Percentiles rank a stretch among this genome's conserved stretches.
phyloP scores from a whole-genome alignment of 2,113 vertebrate species.

The Ondatra zibethicus region DNA sequence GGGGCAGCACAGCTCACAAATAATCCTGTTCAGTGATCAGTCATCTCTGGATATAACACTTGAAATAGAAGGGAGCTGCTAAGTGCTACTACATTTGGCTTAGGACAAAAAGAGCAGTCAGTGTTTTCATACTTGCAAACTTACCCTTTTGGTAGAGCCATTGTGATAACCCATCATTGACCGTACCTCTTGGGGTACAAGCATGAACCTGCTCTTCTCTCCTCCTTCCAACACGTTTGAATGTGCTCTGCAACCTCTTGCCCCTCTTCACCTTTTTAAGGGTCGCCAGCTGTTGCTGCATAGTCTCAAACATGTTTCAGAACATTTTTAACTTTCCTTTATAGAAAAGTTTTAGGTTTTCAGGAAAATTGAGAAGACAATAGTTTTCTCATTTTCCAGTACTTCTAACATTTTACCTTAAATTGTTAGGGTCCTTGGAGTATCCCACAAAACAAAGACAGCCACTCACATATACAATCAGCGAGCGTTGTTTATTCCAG shows the following conservation, averaged over 20 bases:
- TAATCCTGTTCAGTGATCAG: neutral
- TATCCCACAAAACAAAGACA: too few species aligned
- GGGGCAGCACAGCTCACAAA: neutral
- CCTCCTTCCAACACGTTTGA: neutral
- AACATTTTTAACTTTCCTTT: neutral
- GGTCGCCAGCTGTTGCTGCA: neutral
- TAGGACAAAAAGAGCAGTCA: neutral
- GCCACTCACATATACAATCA: too few species aligned
- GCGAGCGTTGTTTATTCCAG: too few species aligned
- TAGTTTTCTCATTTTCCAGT: neutral
- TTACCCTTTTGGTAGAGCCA: neutral
- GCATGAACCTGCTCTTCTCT: neutral
- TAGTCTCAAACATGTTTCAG: neutral
- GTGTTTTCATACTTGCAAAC: conserved; percentile 18
- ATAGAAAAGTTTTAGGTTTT: conserved; percentile 7
- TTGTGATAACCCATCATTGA: neutral
- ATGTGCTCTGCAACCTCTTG: neutral
- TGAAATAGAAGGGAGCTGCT: neutral
- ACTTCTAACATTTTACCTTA: neutral
- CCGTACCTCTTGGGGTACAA: neutral
- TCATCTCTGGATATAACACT: neutral
- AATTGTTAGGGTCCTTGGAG: too few species aligned
- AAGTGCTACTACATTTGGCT: neutral
- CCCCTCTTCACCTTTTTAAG: neutral
- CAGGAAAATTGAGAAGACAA: neutral